A percentile compares a stretch with the other conserved stretches of the same genome.
These are phyloP conservation scores for Talpa occidentalis DNA, from an alignment of 2,113 vertebrate genomes.

Conservation along the genomic window DNA sequence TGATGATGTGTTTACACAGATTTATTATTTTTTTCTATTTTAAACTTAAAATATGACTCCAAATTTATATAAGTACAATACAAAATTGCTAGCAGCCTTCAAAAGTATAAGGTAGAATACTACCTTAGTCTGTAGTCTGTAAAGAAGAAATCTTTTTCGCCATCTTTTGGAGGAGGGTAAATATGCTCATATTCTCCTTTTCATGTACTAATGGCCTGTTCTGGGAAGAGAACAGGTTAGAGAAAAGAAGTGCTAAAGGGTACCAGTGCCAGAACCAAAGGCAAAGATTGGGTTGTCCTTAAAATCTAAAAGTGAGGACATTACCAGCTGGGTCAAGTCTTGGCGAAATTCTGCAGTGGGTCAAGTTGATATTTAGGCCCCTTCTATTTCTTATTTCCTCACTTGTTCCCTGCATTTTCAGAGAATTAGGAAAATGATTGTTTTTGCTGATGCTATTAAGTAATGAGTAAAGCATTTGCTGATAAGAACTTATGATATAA, in stretches of 20 bases:
- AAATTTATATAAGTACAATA: background rate
- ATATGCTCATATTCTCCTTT: background rate
- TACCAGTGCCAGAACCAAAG: background rate
- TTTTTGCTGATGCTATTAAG: constrained; percentile 35
- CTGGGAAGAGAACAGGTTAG: background rate
- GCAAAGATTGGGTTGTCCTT: background rate
- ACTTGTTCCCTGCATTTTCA: background rate
- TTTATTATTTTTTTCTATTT: constrained; percentile 3
- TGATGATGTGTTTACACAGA: background rate
- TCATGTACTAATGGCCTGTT: background rate
- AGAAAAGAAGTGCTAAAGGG: background rate
- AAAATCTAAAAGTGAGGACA: background rate
- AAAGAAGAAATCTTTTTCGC: background rate
- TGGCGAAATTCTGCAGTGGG: background rate
- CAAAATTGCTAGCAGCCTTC: background rate
- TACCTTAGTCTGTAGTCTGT: background rate
- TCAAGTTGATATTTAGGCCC: background rate
- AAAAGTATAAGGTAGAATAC: background rate
- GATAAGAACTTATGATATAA: background rate
- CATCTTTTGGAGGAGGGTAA: background rate
- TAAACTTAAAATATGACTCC: constrained; percentile 7
- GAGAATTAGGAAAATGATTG: background rate
- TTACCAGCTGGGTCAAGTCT: background rate
- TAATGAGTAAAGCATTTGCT: background rate
- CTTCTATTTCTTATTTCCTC: background rate